A percentile compares a stretch with the other conserved stretches of the same genome.
Conservation (phyloP, 2,797 vertebrate genomes). For the Hylomyscus alleni region DNA sequence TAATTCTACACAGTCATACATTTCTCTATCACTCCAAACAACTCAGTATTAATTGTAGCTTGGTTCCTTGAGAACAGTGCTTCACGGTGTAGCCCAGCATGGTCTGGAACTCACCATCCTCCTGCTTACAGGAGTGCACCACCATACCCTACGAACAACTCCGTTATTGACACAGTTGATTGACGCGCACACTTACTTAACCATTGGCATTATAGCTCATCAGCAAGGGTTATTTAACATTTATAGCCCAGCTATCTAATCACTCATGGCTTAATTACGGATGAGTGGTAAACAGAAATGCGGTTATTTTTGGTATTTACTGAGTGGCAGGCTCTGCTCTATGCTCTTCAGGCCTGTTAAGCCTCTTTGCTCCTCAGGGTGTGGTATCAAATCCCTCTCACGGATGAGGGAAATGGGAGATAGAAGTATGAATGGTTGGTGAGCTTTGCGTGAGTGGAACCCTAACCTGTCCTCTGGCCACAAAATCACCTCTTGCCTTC, state of each 20-base stretch:
- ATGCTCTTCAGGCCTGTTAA: background rate
- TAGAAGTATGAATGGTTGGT: too few relatives aligned
- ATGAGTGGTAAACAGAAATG: background rate
- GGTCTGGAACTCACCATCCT: background rate
- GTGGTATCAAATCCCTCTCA: background rate
- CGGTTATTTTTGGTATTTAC: background rate
- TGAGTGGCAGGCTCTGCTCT: background rate
- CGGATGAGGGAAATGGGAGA: background rate
- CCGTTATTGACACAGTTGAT: background rate
- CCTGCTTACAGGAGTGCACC: background rate
- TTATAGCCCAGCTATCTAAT: background rate
- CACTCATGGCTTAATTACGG: background rate
- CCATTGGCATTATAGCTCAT: background rate
- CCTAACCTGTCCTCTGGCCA: background rate
- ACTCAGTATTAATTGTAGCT: background rate
- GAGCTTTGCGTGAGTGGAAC: background rate
- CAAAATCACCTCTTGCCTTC: background rate
- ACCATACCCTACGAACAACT: background rate
- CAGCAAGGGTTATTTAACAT: background rate
- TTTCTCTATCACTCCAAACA: background rate
- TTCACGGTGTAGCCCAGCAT: background rate
- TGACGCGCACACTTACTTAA: background rate
- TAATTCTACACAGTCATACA: background rate
- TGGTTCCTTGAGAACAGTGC: background rate
- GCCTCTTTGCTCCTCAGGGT: background rate